Evolutionary conservation across 2,888 invertebrate species (phyloP).

Genomic region (Phaedon cochleariae): DNA sequence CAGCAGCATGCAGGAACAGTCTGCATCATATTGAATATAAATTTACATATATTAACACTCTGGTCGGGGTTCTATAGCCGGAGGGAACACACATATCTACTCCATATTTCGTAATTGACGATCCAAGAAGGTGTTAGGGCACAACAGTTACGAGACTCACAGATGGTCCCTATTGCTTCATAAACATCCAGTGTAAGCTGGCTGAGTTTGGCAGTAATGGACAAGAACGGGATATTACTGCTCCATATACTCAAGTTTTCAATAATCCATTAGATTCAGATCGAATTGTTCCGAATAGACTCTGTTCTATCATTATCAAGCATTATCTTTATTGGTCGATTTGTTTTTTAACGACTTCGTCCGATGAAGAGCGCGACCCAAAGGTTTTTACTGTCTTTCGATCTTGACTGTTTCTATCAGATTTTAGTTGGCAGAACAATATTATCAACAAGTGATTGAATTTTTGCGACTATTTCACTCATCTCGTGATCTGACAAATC

Average conservation of each 20-base stretch:
- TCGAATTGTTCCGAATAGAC: not conserved
- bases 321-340: too few species aligned
- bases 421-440: too few species aligned
- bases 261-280: not conserved
- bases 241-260: not conserved
- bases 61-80: conserved; percentile 37
- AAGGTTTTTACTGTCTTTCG: too few species aligned
- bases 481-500: too few species aligned
- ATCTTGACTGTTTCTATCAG: too few species aligned
- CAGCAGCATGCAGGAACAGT: conserved; percentile 28
- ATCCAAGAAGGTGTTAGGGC: conserved; percentile 51
- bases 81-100: conserved; percentile 32
- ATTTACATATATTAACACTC: conserved; percentile 47
- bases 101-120: conserved; percentile 56
- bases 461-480: too few species aligned
- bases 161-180: conserved; percentile 55
- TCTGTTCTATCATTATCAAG: not conserved
- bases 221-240: not conserved
- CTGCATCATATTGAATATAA: conserved; percentile 45
- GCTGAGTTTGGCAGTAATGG: conserved; percentile 42
- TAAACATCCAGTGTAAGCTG: conserved; percentile 57
- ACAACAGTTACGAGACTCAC: conserved; percentile 55
- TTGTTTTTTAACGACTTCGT: too few species aligned
- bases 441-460: too few species aligned
- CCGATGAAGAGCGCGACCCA: too few species aligned